Percentiles rank a stretch among this genome's conserved stretches.
These are phyloP conservation scores for Yponomeuta sedellus DNA, from an alignment of 2,888 invertebrate genomes.

Conservation along the genomic window DNA sequence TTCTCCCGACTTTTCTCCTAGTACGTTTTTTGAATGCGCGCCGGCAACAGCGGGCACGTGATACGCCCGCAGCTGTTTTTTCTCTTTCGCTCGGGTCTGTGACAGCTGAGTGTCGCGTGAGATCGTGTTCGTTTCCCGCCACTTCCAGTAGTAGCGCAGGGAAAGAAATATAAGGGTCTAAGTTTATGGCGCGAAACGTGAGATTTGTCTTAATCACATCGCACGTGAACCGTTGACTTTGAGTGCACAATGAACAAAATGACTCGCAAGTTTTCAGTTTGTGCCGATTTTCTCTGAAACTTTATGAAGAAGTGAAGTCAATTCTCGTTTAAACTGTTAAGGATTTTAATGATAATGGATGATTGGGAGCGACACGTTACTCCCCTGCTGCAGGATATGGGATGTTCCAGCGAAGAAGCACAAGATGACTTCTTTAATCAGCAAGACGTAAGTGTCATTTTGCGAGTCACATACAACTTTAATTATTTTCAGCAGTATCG, in stretches of 20 bases:
- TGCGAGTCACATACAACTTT: background rate
- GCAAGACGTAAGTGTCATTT: slow-evolving; percentile 70
- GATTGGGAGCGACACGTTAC: slow-evolving; percentile 79
- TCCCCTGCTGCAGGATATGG: slow-evolving; percentile 77
- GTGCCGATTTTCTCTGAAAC: slow-evolving; percentile 34
- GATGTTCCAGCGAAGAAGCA: slow-evolving; percentile 69
- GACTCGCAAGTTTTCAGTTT: slow-evolving; percentile 40
- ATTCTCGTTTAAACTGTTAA: slow-evolving; percentile 41
- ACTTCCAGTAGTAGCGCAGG: slow-evolving; percentile 49
- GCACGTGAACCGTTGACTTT: slow-evolving; percentile 31
- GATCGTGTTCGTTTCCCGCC: slow-evolving; percentile 64
- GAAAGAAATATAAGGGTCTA: slow-evolving; percentile 36
- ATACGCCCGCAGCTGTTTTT: slow-evolving; percentile 66
- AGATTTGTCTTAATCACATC: slow-evolving; percentile 23
- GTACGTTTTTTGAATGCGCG: slow-evolving; percentile 68
- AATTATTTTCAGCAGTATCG: background rate
- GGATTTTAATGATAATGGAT: slow-evolving; percentile 55
- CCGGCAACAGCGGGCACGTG: slow-evolving; percentile 68
- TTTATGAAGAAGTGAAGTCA: slow-evolving; percentile 44
- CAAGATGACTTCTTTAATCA: slow-evolving; percentile 77
- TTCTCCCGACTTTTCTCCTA: slow-evolving; percentile 58
- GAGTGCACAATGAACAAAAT: slow-evolving; percentile 30
- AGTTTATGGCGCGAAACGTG: slow-evolving; percentile 73
- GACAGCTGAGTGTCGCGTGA: slow-evolving; percentile 65
- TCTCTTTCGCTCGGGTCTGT: slow-evolving; percentile 65